Evolutionary conservation across 2,888 invertebrate genomes (phyloP).

Genomic region (Agrotis clavis): DNA sequence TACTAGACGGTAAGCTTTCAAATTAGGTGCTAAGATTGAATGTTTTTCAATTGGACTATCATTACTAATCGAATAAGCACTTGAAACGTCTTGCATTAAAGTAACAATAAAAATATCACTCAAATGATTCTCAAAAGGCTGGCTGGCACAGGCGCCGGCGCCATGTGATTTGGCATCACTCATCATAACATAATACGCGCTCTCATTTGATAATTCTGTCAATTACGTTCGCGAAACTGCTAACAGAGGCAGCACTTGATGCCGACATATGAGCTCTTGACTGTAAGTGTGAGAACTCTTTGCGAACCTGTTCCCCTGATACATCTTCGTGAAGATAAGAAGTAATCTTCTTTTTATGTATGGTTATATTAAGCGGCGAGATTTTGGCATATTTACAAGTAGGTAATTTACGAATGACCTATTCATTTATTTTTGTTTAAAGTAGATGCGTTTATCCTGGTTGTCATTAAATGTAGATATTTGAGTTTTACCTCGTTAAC

Average conservation of each 20-base stretch:
- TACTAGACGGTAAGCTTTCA: too few species aligned
- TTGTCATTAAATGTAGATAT: background rate
- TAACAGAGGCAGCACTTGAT: slow-evolving; percentile 51
- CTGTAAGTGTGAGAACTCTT: slow-evolving; percentile 60
- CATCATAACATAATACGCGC: slow-evolving; percentile 37
- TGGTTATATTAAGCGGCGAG: background rate
- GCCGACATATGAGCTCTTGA: slow-evolving; percentile 58
- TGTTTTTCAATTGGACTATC: too few species aligned
- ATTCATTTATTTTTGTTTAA: background rate
- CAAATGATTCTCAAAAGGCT: background rate
- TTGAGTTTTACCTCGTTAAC: too few species aligned
- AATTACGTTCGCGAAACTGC: slow-evolving; percentile 53
- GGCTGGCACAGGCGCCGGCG: slow-evolving; percentile 15
- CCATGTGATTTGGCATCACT: slow-evolving; percentile 14
- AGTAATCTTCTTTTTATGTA: background rate
- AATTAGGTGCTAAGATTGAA: too few species aligned
- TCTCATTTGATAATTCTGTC: slow-evolving; percentile 55
- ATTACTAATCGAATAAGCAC: background rate
- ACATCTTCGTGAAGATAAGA: background rate
- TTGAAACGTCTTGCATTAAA: too few species aligned
- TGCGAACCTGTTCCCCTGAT: slow-evolving; percentile 31
- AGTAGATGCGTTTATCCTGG: background rate
- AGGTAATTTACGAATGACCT: too few species aligned
- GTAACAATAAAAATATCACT: background rate
- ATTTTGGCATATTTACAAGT: too few species aligned